Base-by-base conservation (phyloP, 2,797 vertebrate species). In the Merluccius polli region DNA sequence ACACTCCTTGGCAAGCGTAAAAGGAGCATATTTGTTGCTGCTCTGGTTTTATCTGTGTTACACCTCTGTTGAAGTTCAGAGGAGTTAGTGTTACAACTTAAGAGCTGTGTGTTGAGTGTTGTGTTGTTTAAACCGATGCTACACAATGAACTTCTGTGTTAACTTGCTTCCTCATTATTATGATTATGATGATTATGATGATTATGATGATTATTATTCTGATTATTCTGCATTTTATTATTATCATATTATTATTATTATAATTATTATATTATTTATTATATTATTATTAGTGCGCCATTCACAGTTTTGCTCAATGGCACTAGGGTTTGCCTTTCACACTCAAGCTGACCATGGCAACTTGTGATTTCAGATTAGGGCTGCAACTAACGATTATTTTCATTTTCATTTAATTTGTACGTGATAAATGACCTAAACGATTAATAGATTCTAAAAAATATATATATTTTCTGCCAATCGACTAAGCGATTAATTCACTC, bases 1-100 rank as follows among this genome's bases (percentile, higher is more conserved):
- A 88, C 88, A 87, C 90, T 89, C 86, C 90, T 90, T 90, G 86
- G 88, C 85, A 86, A 83, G 84, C 85, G 84, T 41, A 85, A n/a
- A 81, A 85, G 83, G 84, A 87, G 83, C 82, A 85, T 74, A 80
- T 82, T 24, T 86, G 82, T 77, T 72, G 80, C 75, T 75, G 78
- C 65, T n/a, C n/a, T 18, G 76, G 70, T 78, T 75, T 76, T 78
- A 82, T 76, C 12, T 65, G 21, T 73, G 75, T 68, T 80, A 73
- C 80, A 78, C 75, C 72, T 81, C 84, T 73, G 77, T 71, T 76
- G 79, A 77, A 76, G 74, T 77, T 31, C 78, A 87, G 80, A 79
- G 70, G 63, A 44, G 38, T 75, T 67, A 24, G 77, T 78, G 74
- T 52, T 84, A 67, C 69, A 63, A 81, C 73, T 78, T 52, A 73